Percentiles rank a stretch among this genome's conserved stretches.
phyloP scores from a whole-genome alignment of 2,888 invertebrate genomes.

The Melikaiella ostensackeni region DNA sequence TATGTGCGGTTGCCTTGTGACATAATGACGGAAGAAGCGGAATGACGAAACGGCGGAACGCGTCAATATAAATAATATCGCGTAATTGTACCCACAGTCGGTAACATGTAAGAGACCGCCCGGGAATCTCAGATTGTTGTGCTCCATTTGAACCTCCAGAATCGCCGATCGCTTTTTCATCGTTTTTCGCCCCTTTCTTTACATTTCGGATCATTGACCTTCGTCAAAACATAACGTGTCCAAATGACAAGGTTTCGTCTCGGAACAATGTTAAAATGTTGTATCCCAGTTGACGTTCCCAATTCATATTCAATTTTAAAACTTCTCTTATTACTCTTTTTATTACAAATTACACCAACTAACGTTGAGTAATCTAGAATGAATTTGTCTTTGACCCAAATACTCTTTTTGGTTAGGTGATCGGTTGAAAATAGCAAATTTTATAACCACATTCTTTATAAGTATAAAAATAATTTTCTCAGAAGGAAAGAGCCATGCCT shows the following conservation, averaged over 20 bases:
- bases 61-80: constrained; percentile 65
- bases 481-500: constrained; percentile 17
- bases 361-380: constrained; percentile 9
- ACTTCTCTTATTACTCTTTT: too few species aligned
- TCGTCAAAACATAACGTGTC: background rate
- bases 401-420: constrained; percentile 16
- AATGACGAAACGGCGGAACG: constrained; percentile 54
- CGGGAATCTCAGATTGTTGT: constrained; percentile 35
- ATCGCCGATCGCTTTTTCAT: constrained; percentile 44
- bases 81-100: constrained; percentile 54
- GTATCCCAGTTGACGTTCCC: too few species aligned
- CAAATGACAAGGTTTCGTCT: background rate
- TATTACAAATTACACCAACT: background rate
- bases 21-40: constrained; percentile 56
- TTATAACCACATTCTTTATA: constrained; percentile 40
- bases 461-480: constrained; percentile 38
- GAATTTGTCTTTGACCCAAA: constrained; percentile 32
- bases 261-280: too few species aligned
- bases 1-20: constrained; percentile 52
- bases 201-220: constrained; percentile 29
- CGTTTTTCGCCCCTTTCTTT: constrained; percentile 12
- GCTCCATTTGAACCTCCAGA: constrained; percentile 19
- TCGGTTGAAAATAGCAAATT: constrained; percentile 25
- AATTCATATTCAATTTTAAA: too few species aligned
- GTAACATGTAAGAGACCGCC: constrained; percentile 57